Percentiles rank a stretch among this genome's conserved stretches.
These are phyloP conservation scores for Ptyas mucosa DNA, from an alignment of 2,113 vertebrate species.

Conservation along the genomic window DNA sequence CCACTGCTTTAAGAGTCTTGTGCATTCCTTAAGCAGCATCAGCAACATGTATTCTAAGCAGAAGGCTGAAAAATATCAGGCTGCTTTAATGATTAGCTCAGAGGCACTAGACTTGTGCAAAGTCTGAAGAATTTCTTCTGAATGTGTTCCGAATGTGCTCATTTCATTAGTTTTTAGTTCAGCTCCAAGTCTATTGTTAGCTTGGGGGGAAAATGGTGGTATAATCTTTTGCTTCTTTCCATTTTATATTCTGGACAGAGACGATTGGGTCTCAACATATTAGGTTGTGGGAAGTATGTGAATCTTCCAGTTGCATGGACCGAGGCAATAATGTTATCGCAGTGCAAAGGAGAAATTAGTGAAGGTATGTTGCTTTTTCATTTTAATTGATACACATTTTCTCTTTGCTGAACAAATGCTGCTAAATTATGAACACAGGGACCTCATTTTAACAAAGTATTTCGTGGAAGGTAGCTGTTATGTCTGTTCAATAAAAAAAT, in stretches of 20 bases:
- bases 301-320: constrained; percentile 60
- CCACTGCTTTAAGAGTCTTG: neutral
- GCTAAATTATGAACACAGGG: constrained; percentile 18
- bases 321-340: constrained; percentile 64
- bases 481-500: neutral
- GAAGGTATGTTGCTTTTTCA: constrained; percentile 61
- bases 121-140: neutral
- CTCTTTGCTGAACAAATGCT: constrained; percentile 21
- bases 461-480: neutral
- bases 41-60: neutral
- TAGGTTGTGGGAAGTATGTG: constrained; percentile 48
- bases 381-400: constrained; percentile 30
- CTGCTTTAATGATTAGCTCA: neutral
- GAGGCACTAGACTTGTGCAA: neutral
- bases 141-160: neutral
- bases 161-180: neutral
- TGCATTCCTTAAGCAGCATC: neutral
- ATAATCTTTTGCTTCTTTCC: constrained; percentile 10
- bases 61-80: neutral
- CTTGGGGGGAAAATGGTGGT: neutral
- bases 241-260: constrained; percentile 48
- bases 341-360: constrained; percentile 69
- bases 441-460: neutral
- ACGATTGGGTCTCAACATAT: constrained; percentile 49
- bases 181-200: constrained; percentile 11